Evolutionary conservation across 2,113 vertebrate genomes (phyloP).

Genomic region (Cryptoleucopteryx plumbea): DNA sequence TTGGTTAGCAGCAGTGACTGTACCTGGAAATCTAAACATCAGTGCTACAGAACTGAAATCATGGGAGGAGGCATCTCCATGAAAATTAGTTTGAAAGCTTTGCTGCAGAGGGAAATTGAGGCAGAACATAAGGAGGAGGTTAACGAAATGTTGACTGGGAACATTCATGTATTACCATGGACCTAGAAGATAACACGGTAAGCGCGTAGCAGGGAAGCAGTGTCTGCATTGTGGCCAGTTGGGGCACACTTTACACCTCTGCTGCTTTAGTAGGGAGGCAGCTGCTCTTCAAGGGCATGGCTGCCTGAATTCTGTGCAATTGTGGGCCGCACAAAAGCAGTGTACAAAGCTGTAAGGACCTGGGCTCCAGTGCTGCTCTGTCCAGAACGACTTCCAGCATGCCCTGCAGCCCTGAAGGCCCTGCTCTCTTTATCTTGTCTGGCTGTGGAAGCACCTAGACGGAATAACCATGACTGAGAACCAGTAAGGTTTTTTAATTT

Average conservation of each 20-base stretch:
- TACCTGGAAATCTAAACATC: background rate
- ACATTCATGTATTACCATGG: background rate
- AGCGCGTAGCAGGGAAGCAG: background rate
- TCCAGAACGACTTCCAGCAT: background rate
- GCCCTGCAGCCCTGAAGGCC: background rate
- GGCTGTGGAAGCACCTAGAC: background rate
- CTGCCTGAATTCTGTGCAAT: background rate
- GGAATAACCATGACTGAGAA: background rate
- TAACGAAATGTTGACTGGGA: background rate
- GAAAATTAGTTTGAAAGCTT: background rate
- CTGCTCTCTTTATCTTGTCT: background rate
- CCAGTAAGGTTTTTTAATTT: background rate
- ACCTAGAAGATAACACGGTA: background rate
- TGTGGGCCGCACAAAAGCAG: background rate
- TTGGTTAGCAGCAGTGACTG: background rate
- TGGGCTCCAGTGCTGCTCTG: background rate
- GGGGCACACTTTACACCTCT: background rate
- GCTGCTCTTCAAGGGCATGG: background rate
- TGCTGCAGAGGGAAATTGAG: background rate
- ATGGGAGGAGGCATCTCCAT: background rate
- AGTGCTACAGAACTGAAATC: background rate
- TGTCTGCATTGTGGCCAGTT: background rate
- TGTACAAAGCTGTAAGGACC: background rate
- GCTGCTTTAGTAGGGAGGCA: background rate
- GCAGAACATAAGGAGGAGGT: background rate